Conservation (phyloP, 2,113 vertebrate genomes). For the Ictidomys tridecemlineatus region DNA sequence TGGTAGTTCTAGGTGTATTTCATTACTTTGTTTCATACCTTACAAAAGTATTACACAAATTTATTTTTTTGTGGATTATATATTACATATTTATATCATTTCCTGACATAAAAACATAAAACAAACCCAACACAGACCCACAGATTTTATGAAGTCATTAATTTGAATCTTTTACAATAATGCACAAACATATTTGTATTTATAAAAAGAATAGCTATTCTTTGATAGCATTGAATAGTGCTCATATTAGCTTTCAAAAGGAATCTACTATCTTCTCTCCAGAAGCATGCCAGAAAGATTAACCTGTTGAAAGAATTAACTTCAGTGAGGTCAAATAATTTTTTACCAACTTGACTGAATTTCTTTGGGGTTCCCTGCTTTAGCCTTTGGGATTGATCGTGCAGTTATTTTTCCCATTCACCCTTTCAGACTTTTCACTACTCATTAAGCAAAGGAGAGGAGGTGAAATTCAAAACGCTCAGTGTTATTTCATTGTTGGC, state of each 20-base stretch:
- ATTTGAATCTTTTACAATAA: slow-evolving; percentile 10
- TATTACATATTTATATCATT: neutral
- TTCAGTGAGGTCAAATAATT: neutral
- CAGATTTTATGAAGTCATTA: neutral
- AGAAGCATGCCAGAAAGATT: neutral
- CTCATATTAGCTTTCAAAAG: neutral
- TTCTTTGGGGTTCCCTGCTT: neutral
- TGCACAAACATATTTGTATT: slow-evolving; percentile 28
- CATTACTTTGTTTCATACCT: slow-evolving; percentile 4
- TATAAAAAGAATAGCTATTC: neutral
- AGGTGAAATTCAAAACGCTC: slow-evolving; percentile 69
- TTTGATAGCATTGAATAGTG: slow-evolving; percentile 40
- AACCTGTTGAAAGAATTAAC: neutral
- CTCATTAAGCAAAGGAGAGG: slow-evolving; percentile 68
- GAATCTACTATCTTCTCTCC: neutral
- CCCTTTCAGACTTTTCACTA: slow-evolving; percentile 68
- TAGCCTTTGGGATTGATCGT: slow-evolving; percentile 27
- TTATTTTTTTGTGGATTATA: neutral
- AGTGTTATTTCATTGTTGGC: slow-evolving; percentile 65
- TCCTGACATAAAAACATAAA: neutral
- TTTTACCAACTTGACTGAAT: neutral
- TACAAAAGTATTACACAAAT: neutral
- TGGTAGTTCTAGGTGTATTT: neutral
- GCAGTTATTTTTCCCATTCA: slow-evolving; percentile 51
- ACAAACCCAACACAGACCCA: neutral